A percentile compares a stretch with the other conserved stretches of the same genome.
These are phyloP conservation scores for Resseliella maxima DNA, from an alignment of 2,888 invertebrate species.

Conservation along the genomic window DNA sequence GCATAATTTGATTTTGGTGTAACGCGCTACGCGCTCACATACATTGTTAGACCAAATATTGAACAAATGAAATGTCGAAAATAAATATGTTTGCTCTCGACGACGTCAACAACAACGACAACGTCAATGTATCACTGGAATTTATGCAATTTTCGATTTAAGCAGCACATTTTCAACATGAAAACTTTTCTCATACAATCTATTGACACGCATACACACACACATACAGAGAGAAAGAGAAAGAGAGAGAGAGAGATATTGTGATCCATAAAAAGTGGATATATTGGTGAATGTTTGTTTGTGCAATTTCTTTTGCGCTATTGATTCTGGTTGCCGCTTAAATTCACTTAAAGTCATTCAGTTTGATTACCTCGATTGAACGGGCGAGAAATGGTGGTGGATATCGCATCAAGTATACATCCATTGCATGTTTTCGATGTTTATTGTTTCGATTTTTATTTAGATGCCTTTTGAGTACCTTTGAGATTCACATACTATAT, in stretches of 20 bases:
- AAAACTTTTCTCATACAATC: not conserved
- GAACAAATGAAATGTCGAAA: conserved; percentile 51
- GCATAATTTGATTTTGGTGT: not conserved
- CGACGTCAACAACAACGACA: not conserved
- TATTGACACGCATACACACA: not conserved
- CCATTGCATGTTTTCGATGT: conserved; percentile 43
- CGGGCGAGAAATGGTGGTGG: not conserved
- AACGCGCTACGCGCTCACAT: not conserved
- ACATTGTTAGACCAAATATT: not conserved
- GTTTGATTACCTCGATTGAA: conserved; percentile 51
- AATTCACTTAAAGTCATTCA: conserved; percentile 53
- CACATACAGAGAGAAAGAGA: too few relatives aligned
- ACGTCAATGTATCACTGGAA: conserved; percentile 42
- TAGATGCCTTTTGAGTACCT: conserved; percentile 12
- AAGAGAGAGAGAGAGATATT: too few relatives aligned
- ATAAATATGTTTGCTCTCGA: not conserved
- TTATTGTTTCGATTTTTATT: conserved; percentile 51
- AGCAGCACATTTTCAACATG: not conserved
- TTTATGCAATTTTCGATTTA: conserved; percentile 41
- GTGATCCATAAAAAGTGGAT: conserved; percentile 33
- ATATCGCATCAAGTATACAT: not conserved
- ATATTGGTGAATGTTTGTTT: conserved; percentile 6
- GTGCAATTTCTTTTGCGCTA: conserved; percentile 5
- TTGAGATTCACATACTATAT: not conserved
- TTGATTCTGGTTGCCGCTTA: conserved; percentile 47